Evolutionary conservation across 2,113 vertebrate species (phyloP).

Genomic region (Cygnus atratus): DNA sequence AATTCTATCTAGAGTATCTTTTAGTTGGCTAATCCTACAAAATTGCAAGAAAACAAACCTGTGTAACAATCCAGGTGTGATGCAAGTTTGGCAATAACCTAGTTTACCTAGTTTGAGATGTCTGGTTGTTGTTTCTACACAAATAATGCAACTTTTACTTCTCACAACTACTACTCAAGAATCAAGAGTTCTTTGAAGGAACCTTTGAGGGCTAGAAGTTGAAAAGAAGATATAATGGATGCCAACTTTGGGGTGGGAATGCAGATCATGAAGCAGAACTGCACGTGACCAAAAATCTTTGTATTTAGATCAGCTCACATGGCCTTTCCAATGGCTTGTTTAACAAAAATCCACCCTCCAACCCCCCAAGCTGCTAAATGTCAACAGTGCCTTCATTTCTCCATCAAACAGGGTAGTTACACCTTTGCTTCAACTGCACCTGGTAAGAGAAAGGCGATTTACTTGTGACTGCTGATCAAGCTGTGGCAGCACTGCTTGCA

Average conservation of each 20-base stretch:
- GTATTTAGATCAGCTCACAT: not conserved
- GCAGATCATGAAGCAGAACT: not conserved
- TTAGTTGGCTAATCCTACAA: not conserved
- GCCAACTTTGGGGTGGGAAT: not conserved
- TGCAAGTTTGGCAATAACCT: not conserved
- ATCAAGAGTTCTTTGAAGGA: too few species aligned
- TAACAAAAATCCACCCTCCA: not conserved
- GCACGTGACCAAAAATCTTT: not conserved
- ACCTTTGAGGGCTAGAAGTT: not conserved
- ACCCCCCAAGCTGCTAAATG: not conserved
- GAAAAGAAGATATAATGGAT: not conserved
- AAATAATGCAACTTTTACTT: not conserved
- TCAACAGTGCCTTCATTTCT: not conserved
- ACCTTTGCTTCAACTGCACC: not conserved
- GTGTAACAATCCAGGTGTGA: rapidly evolving
- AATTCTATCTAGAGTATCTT: not conserved
- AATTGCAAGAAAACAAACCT: not conserved
- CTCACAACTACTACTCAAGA: not conserved
- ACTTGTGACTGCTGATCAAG: not conserved
- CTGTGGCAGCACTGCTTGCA: not conserved
- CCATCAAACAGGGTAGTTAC: not conserved
- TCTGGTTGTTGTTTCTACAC: not conserved
- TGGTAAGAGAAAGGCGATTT: not conserved
- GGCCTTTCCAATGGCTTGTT: not conserved
- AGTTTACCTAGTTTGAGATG: not conserved